Conservation (phyloP, 2,113 vertebrate genomes). For the Suncus etruscus region DNA sequence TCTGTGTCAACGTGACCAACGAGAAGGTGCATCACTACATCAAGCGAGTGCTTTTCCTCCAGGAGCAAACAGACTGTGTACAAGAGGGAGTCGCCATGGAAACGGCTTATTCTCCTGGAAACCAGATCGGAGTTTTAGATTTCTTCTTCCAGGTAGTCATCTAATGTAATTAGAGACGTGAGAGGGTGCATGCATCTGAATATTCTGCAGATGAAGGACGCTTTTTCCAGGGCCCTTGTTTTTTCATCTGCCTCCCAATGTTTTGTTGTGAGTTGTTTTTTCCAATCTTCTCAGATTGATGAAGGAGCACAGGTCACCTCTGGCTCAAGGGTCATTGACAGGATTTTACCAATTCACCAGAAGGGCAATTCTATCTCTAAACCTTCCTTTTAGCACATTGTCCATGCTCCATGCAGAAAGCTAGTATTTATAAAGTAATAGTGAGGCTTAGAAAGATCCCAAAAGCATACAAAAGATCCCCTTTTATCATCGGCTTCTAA, state of each 20-base stretch:
- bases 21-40: conserved; percentile 95
- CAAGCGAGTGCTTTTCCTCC: conserved; percentile 94
- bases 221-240: conserved; percentile 23
- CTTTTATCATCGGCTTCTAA: no score
- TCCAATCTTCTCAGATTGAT: neutral
- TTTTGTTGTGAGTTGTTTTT: neutral
- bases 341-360: neutral
- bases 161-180: conserved; percentile 71
- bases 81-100: conserved; percentile 96
- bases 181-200: conserved; percentile 31
- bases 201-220: conserved; percentile 40
- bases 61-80: conserved; percentile 95
- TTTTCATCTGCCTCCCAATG: conserved; percentile 16
- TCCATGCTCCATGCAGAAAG: neutral
- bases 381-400: neutral
- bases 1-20: conserved; percentile 98
- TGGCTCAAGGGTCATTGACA: conserved; percentile 15
- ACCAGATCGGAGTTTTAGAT: conserved; percentile 92
- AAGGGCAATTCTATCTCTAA: conserved; percentile 15
- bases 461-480: neutral
- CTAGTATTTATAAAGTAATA: neutral
- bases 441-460: neutral
- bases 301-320: neutral
- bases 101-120: conserved; percentile 90
- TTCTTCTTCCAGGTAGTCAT: conserved; percentile 96